Base-by-base conservation (phyloP, 2,888 invertebrate species). In the Ernsta delagoae region DNA sequence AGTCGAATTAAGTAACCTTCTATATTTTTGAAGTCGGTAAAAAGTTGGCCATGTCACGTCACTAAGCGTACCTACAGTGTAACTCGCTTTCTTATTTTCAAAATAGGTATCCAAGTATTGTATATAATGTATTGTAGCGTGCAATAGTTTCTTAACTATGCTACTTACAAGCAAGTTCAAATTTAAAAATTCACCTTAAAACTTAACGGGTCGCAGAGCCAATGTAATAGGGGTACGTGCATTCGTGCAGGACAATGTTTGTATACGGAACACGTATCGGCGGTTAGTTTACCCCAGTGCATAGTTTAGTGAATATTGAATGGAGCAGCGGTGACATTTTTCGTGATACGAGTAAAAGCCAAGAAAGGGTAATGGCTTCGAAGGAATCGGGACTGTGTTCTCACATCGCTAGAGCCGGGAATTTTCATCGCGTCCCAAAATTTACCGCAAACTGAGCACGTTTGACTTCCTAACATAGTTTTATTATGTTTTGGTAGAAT, bases 211-310 rank as follows among this genome's bases (percentile, higher is more conserved):
- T 12, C 48, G n/a, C 8, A 3, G n/a, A 4, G 41, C 63, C 41
- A 43, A 24, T 24, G 3, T 24, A 24, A 24, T 24, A 24, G 53
- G 41, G 45, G 43, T 65, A 65, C 34, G 48, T 45, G 57, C 56
- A 65, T 65, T 45, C 36, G n/a, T 65, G 69, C 76, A 76, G 77
- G 76, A 72, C 60, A 72, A 73, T 77, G 76, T 87, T 85, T 81
- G 83, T 82, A 87, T 73, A 77, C 86, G 72, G 71, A 78, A 79
- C 88, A 88, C 88, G 88, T 86, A 77, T 74, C 78, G 73, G 75
- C 74, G 76, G 78, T 77, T 76, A 80, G 76, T 77, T 78, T 78
- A 60, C 82, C 81, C 82, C 75, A 76, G 78, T 76, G 80, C 77
- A 77, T 75, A 73, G 75, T 76, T 78, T 77, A 76, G 73, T 78